Evolutionary conservation across 2,888 invertebrate species (phyloP).

Genomic region (Aporophyla lueneburgensis): DNA sequence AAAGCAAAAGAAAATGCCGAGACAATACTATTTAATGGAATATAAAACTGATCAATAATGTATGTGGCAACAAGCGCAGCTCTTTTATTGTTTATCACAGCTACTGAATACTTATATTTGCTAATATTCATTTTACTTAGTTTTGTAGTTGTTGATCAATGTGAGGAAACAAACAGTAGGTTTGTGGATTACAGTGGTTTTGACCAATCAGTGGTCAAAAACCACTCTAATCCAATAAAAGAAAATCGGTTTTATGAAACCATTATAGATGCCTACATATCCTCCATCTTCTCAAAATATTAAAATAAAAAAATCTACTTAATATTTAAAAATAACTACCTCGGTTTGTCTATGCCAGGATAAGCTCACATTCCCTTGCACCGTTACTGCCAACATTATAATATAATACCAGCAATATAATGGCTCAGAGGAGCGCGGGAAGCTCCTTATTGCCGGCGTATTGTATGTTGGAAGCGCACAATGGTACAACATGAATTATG

Average conservation of each 20-base stretch:
- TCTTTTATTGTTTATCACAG: conserved; percentile 68
- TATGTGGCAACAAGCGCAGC: conserved; percentile 68
- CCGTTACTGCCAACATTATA: conserved; percentile 51
- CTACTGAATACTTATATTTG: conserved; percentile 62
- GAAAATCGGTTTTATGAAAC: background rate
- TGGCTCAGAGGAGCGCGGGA: conserved; percentile 50
- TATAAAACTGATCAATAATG: conserved; percentile 83
- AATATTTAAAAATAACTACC: conserved; percentile 5
- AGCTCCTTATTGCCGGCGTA: conserved; percentile 59
- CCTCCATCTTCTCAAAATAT: background rate
- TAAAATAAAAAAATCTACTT: background rate
- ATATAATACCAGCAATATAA: conserved; percentile 42
- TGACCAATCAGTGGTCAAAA: background rate
- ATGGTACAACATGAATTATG: conserved; percentile 84
- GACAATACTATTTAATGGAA: conserved; percentile 72
- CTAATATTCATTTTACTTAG: conserved; percentile 5
- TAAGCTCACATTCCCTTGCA: conserved; percentile 32
- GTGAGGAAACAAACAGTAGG: conserved; percentile 8
- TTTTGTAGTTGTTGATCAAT: conserved; percentile 48
- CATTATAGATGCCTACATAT: background rate
- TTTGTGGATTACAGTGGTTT: too few species aligned
- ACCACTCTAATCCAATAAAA: background rate
- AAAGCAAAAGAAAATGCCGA: too few species aligned
- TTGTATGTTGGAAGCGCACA: conserved; percentile 75
- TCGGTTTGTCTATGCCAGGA: conserved; percentile 15